Evolutionary conservation across 2,888 invertebrate species (phyloP), one percentile per base, ranked within the genome.

Genomic region (Andrena haemorrhoa): DNA sequence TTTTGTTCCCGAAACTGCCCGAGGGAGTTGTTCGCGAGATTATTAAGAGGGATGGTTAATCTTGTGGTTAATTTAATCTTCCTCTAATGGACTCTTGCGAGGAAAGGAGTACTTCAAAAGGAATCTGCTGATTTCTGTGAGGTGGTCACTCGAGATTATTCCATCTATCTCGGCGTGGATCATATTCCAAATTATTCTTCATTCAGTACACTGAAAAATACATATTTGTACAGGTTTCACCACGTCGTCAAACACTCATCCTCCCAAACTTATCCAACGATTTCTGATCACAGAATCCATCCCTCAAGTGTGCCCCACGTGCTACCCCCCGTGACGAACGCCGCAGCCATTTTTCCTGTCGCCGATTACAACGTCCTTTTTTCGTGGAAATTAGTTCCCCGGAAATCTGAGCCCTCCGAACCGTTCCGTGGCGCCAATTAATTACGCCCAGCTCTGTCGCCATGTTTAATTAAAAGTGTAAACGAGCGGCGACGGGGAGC

Each of bases 391-490:
- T 77, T 66, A 74, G 60, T 73, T 66, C 51, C 33, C 26, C 31
- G 65, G 82, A 82, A 83, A 82, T 77, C 78, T 58, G 82, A 74
- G 70, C 60, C 29, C 61, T 26, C 31, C 70, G 61, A 26, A 51
- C 35, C 79, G 47, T 68, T 75, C 65, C 56, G 56, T 58, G 75
- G 77, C 73, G 64, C 83, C 87, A 88, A 88, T 88, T 88, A 88
- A 88, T 88, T 88, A 88, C 85, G 74, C 33, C 79, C 66, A 53
- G 78, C 75, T 86, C 88, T 88, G 87, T 88, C 85, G 81, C 88
- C 85, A 76, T 86, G 87, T 88, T 88, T 88, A 88, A 88, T 88
- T 88, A 88, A 88, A 88, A 88, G 86, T 88, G 88, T 85, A 86
- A 87, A 87, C 86, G 88, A 82, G 74, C 75, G 76, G 72, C 68